Base-by-base conservation (phyloP, 1,140 invertebrate genomes). In the Ips typographus region DNA sequence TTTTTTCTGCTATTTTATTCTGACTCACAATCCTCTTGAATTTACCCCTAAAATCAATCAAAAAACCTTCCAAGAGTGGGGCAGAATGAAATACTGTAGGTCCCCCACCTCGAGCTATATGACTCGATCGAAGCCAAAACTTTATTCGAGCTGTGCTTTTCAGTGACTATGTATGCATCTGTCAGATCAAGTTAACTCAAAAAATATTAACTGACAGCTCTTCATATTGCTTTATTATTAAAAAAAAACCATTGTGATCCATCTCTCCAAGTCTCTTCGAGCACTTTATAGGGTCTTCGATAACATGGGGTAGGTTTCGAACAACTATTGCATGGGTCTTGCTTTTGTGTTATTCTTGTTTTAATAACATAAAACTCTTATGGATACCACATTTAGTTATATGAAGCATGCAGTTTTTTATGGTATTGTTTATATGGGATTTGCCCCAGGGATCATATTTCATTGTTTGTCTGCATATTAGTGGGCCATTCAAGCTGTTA, bases 221-320 rank as follows among this genome's bases (percentile, higher is more conserved):
- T 67, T 73, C 61, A 69, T 72, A 71, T 65, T 64, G 40, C 51
- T 58, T 69, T 61, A 66, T 52, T 61, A 72, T 68, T 67, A 68
- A 73, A 73, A 62, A 72, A 70, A 66, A 53, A 42, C 40, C 38
- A 64, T 71, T 72, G 62, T 69, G 51, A 43, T n/a, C 40, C 60
- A 71, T 55, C 49, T 65, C 66, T 51, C 60, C 55, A 55, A 37
- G 40, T 63, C n/a, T 42, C 55, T 39, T 56, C 57, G 57, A 42
- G 44, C 42, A 55, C 40, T 38, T 42, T 68, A 40, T 58, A 55
- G 6, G 38, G 65, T 62, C 8, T 51, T 36, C 36, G 51, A 56
- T 71, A 65, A 22, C 36, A 76, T 76, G 74, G 65, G 74, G 74
- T 76, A 76, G 59, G 73, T 73, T 72, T 67, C 70, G 71, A 22